Base-by-base conservation (phyloP, 2,888 invertebrate species). In the Pristionchus mayeri region DNA sequence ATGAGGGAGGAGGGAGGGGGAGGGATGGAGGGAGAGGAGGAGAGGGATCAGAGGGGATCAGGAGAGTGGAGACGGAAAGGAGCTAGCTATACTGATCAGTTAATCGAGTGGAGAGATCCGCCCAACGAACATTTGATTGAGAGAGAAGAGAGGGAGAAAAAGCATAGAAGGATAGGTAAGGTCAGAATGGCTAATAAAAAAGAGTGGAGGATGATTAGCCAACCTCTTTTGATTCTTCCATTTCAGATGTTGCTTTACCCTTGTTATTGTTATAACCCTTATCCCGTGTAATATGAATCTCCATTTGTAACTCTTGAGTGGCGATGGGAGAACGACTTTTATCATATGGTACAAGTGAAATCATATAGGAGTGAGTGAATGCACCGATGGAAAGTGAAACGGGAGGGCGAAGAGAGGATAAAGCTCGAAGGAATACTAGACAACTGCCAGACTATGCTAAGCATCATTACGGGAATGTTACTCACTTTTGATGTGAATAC, bases 21-120 rank as follows among this genome's bases (percentile, higher is more conserved):
- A n/a, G n/a, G n/a, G n/a, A n/a, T n/a, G n/a, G n/a, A n/a, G 24
- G 67, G 67, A 30, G n/a, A n/a, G n/a, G n/a, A 27, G 34, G 67
- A 21, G 67, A 67, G 67, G 67, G 67, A 67, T 34, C 34, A 67
- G 37, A 67, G 67, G 30, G 67, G 37, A 34, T 67, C 18, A 67
- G 67, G 67, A 67, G 67, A 37, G 67, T 34, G 27, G 67, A 67
- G 67, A 67, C 24, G 44, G n/a, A 75, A 75, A 27, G 44, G 44
- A 75, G 24, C 18, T 30, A 75, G 44, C 27, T 75, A 30, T 18
- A 30, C 40, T 75, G 75, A 34, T 44, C 95, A 95, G 95, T 95
- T 18, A 95, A 95, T 95, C 91, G 2, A 90, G 90, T 24, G 24
- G 76, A n/a, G n/a, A 44, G 48, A 44, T 24, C 24, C 48, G 76